phyloP scores from a whole-genome alignment of 2,888 invertebrate genomes.

The Platynereis dumerilii region DNA sequence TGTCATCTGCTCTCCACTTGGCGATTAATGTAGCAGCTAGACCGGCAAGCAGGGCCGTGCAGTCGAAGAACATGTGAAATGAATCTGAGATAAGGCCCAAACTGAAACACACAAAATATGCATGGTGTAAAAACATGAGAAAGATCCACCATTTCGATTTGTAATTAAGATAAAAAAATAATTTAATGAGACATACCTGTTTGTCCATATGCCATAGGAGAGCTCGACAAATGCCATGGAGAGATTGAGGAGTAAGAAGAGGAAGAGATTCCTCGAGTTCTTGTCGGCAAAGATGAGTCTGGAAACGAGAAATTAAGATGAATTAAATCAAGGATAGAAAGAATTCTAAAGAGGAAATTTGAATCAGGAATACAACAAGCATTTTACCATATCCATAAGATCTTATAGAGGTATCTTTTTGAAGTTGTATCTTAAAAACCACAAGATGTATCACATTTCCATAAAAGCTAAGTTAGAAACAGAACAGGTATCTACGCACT shows the following conservation, averaged over 20 bases:
- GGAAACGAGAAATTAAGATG: conserved; percentile 30
- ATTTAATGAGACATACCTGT: conserved; percentile 56
- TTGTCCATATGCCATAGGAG: conserved; percentile 76
- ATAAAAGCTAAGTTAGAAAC: no score
- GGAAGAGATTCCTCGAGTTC: conserved; percentile 90
- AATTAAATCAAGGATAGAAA: not conserved
- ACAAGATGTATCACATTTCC: no score
- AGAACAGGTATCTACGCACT: no score
- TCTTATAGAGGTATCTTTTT: no score
- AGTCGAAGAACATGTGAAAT: conserved; percentile 99
- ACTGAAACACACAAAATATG: conserved; percentile 66
- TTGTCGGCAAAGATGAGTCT: conserved; percentile 89
- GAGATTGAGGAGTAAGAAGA: conserved; percentile 89
- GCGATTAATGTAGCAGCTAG: conserved; percentile 94
- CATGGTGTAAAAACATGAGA: no score
- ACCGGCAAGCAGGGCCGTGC: conserved; percentile 92
- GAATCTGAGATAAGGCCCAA: conserved; percentile 95
- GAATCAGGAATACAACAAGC: no score
- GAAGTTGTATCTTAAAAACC: no score
- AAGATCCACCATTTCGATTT: no score
- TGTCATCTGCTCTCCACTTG: conserved; percentile 93
- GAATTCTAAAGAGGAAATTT: no score
- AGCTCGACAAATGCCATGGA: conserved; percentile 97
- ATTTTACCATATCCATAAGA: no score
- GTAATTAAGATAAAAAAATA: no score